These are phyloP conservation scores for Macheiramphus alcinus DNA, from an alignment of 2,113 vertebrate genomes.

Conservation along the genomic window DNA sequence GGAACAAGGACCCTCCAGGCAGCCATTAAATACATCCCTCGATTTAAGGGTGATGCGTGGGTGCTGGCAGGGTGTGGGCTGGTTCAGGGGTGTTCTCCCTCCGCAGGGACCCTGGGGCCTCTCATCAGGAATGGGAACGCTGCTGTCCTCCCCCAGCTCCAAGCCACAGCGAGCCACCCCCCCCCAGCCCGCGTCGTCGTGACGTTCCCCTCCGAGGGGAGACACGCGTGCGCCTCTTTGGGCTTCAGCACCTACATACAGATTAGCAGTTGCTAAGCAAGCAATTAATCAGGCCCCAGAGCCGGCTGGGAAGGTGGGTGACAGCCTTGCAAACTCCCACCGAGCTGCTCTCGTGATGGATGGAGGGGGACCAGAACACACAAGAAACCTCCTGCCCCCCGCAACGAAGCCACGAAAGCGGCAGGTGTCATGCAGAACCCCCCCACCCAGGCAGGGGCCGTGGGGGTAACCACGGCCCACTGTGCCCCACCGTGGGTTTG, in stretches of 20 bases:
- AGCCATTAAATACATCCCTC: background rate
- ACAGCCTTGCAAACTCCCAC: background rate
- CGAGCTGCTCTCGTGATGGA: background rate
- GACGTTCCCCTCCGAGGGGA: background rate
- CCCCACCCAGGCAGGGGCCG: fast-evolving
- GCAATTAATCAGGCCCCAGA: background rate
- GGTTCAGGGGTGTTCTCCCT: background rate
- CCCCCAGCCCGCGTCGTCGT: background rate
- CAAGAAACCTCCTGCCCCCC: background rate
- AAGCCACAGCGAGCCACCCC: background rate
- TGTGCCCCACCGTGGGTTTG: fast-evolving
- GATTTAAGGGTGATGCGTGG: fast-evolving
- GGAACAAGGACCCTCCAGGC: background rate
- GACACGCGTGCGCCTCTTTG: background rate
- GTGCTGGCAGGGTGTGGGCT: background rate
- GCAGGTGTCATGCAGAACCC: fast-evolving
- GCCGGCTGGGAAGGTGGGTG: background rate
- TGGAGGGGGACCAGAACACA: background rate
- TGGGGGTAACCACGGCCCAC: background rate
- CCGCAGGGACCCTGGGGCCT: background rate
- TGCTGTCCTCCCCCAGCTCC: background rate
- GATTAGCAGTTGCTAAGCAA: constrained; percentile 10
- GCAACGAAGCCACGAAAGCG: fast-evolving
- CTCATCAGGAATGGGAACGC: fast-evolving
- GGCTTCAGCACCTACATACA: background rate